These are phyloP conservation scores for Scomber colias DNA, from an alignment of 2,113 vertebrate species.

Conservation along the genomic window DNA sequence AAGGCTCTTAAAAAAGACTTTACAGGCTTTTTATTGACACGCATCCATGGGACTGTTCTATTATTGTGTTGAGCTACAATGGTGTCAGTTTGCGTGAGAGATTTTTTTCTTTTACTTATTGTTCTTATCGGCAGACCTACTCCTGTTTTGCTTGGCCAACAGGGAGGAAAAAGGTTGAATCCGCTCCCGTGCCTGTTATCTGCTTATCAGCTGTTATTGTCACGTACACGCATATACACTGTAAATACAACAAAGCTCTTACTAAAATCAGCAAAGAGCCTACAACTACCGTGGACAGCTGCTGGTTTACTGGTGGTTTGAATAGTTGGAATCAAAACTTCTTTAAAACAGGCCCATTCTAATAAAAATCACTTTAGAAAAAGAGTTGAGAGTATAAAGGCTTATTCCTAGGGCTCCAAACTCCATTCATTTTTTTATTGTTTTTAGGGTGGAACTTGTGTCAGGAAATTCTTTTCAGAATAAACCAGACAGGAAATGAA, in stretches of 20 bases:
- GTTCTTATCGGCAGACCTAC: conserved; percentile 17
- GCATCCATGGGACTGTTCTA: not conserved
- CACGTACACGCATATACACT: conserved; percentile 27
- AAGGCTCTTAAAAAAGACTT: not conserved
- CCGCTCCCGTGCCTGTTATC: not conserved
- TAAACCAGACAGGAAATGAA: not conserved
- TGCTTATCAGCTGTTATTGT: conserved; percentile 28
- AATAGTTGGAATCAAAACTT: not conserved
- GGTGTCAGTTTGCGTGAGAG: conserved; percentile 12
- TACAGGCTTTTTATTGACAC: not conserved
- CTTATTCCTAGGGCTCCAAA: too few species aligned
- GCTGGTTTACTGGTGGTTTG: not conserved
- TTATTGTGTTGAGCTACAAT: not conserved
- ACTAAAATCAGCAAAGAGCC: not conserved
- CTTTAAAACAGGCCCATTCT: too few species aligned
- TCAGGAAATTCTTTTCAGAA: not conserved
- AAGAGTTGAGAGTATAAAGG: not conserved
- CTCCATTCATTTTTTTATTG: not conserved
- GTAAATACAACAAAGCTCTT: not conserved
- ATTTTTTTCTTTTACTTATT: not conserved
- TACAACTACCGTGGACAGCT: not conserved
- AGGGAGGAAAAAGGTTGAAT: too few species aligned
- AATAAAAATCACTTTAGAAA: too few species aligned
- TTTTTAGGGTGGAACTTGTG: not conserved
- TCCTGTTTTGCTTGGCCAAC: conserved; percentile 14